phyloP scores from a whole-genome alignment of 2,113 vertebrate species.

The Ctenodactylus gundi region DNA sequence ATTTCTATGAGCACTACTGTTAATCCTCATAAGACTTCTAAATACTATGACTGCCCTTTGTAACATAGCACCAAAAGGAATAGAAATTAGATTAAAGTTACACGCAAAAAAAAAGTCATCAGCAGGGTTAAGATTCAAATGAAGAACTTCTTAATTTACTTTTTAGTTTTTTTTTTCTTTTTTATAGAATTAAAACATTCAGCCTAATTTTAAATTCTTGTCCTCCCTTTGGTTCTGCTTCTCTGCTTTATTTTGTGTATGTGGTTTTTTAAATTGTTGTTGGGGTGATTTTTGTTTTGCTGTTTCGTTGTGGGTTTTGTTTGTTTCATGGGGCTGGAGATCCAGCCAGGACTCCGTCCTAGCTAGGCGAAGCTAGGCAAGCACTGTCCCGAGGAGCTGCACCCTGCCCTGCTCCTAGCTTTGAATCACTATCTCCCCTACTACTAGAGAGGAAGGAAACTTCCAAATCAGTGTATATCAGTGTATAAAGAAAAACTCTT shows the following conservation, averaged over 20 bases:
- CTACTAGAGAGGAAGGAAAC: background rate
- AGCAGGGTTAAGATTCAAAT: background rate
- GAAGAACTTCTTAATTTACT: conserved; percentile 30
- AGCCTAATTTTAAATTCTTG: background rate
- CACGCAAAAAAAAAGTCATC: background rate
- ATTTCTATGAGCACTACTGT: background rate
- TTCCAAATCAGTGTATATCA: background rate
- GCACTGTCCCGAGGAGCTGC: background rate
- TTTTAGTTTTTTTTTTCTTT: conserved; percentile 17
- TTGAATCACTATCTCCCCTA: background rate
- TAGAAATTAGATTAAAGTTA: conserved; percentile 19
- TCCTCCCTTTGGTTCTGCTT: background rate
- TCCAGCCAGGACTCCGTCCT: background rate
- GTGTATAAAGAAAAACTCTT: background rate
- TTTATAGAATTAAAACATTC: background rate
- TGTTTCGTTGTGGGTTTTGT: background rate
- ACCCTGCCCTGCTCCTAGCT: background rate
- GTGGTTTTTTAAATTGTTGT: background rate
- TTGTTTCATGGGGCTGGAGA: background rate
- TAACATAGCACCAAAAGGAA: background rate
- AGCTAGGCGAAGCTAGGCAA: background rate
- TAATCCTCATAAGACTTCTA: background rate
- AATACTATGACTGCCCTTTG: background rate
- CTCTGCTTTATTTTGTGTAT: background rate
- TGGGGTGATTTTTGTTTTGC: background rate